These are phyloP conservation scores for Allophyes oxyacanthae DNA, from an alignment of 2,888 invertebrate species.

Conservation along the genomic window DNA sequence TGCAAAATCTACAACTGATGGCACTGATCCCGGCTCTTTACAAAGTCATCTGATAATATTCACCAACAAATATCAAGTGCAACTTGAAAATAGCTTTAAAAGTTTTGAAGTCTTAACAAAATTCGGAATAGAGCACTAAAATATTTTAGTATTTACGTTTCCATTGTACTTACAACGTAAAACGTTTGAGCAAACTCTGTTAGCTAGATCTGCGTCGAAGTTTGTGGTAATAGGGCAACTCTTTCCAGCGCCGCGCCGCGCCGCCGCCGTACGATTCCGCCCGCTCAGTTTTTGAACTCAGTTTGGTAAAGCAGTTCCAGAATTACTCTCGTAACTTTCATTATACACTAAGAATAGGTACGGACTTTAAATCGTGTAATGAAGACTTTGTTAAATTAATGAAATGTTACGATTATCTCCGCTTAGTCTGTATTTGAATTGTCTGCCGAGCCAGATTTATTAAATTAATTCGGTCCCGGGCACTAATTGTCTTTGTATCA, in stretches of 20 bases:
- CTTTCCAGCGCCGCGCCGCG: conserved; percentile 48
- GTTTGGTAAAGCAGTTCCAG: conserved; percentile 54
- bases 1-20: background rate
- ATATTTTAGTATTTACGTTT: conserved; percentile 51
- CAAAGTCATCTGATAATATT: conserved; percentile 30
- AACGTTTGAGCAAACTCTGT: conserved; percentile 53
- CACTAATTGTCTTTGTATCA: conserved; percentile 72
- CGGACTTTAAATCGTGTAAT: conserved; percentile 41
- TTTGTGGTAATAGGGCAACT: conserved; percentile 56
- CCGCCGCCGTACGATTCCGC: conserved; percentile 51
- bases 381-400: conserved; percentile 57
- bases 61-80: conserved; percentile 19
- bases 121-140: conserved; percentile 40
- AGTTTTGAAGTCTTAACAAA: conserved; percentile 47
- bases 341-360: conserved; percentile 44
- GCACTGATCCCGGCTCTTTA: conserved; percentile 4
- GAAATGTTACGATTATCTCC: conserved; percentile 61
- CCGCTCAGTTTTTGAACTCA: conserved; percentile 54
- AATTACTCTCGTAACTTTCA: conserved; percentile 52
- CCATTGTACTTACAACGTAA: conserved; percentile 53
- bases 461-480: conserved; percentile 65
- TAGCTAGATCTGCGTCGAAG: conserved; percentile 52
- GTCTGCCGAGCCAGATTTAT: conserved; percentile 66
- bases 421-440: conserved; percentile 61
- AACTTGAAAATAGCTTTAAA: conserved; percentile 41